Conservation (phyloP, 2,113 vertebrate genomes). For the Otocyon megalotis region DNA sequence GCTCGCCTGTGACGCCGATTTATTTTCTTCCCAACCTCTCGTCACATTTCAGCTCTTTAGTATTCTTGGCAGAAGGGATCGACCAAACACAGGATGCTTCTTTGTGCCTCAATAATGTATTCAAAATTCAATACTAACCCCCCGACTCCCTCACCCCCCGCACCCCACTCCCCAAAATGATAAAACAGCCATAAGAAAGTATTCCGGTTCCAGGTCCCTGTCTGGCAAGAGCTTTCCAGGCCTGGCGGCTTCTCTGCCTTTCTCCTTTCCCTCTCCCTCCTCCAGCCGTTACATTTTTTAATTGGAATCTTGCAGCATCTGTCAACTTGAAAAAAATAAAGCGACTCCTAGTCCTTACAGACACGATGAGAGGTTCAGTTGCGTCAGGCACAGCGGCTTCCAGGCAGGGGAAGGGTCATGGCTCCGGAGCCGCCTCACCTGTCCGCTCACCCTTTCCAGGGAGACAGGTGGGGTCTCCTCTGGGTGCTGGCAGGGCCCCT, state of each 20-base stretch:
- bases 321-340: slow-evolving; percentile 33
- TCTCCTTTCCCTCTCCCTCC: not conserved
- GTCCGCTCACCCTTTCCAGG: slow-evolving; percentile 40
- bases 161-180: not conserved
- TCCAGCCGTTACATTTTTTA: slow-evolving; percentile 57
- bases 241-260: not conserved
- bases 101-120: slow-evolving; percentile 51
- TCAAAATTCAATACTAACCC: slow-evolving; percentile 29
- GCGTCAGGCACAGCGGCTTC: slow-evolving; percentile 84
- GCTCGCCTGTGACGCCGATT: slow-evolving; percentile 41
- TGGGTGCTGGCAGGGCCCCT: slow-evolving; percentile 84
- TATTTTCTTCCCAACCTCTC: not conserved
- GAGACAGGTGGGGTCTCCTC: slow-evolving; percentile 69
- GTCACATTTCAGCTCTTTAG: slow-evolving; percentile 27
- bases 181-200: not conserved
- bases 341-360: slow-evolving; percentile 33
- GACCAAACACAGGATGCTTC: slow-evolving; percentile 42
- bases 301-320: slow-evolving; percentile 29
- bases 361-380: slow-evolving; percentile 86
- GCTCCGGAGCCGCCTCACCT: no score
- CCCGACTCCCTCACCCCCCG: not conserved
- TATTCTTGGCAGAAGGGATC: slow-evolving; percentile 57
- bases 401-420: slow-evolving; percentile 74
- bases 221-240: not conserved
- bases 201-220: not conserved